A percentile compares a stretch with the other conserved stretches of the same genome.
Conservation (phyloP, 2,797 vertebrate genomes). For the Microcaecilia unicolor region DNA sequence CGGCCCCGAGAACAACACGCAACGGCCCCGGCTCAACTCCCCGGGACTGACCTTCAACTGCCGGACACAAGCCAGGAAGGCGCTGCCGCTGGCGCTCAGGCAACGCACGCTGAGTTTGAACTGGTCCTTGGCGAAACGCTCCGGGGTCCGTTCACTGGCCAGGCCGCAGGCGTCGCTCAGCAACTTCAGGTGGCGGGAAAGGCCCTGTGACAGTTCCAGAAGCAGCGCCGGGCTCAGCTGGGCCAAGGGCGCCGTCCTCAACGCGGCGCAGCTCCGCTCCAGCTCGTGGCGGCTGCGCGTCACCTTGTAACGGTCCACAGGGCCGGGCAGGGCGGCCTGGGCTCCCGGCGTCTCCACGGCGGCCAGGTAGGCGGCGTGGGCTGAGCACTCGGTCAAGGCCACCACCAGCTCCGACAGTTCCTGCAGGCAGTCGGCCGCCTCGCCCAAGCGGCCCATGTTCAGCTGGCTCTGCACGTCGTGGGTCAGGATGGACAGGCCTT, state of each 20-base stretch:
- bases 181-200: conserved; percentile 86
- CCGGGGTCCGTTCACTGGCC: conserved; percentile 85
- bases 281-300: conserved; percentile 92
- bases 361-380: conserved; percentile 88
- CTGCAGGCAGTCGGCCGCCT: conserved; percentile 81
- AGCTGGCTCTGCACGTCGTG: conserved; percentile 97
- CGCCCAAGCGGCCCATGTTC: conserved; percentile 90
- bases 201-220: conserved; percentile 90
- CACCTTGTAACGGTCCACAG: conserved; percentile 96
- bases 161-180: conserved; percentile 86
- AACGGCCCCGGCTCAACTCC: conserved; percentile 82
- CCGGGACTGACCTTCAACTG: conserved; percentile 90
- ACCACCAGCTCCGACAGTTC: conserved; percentile 93
- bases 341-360: conserved; percentile 80
- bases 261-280: conserved; percentile 79
- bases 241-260: conserved; percentile 72
- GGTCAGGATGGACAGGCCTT: conserved; percentile 93
- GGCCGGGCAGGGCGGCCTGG: conserved; percentile 73
- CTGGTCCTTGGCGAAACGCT: conserved; percentile 91
- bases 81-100: conserved; percentile 90
- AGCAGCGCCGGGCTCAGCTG: conserved; percentile 89
- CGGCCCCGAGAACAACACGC: conserved; percentile 82
- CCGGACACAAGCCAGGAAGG: conserved; percentile 86
- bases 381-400: conserved; percentile 86
- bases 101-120: conserved; percentile 91